Evolutionary conservation across 2,113 vertebrate genomes (phyloP).

Genomic region (Phalacrocorax aristotelis): DNA sequence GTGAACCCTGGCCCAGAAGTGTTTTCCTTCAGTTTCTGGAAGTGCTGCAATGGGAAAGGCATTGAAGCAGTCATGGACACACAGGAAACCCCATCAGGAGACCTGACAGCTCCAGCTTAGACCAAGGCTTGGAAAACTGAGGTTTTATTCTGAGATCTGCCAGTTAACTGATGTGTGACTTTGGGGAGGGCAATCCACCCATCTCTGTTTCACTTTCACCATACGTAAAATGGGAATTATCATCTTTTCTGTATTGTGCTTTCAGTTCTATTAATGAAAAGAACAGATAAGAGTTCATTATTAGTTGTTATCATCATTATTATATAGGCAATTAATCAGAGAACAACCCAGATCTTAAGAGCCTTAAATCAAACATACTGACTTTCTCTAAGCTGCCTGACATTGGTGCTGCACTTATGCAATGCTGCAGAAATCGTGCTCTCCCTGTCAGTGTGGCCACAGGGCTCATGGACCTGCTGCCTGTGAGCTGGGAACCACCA

Average conservation of each 20-base stretch:
- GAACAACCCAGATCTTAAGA: not conserved
- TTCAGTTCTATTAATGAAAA: not conserved
- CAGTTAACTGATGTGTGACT: not conserved
- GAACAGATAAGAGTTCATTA: not conserved
- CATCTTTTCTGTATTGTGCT: not conserved
- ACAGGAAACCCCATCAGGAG: not conserved
- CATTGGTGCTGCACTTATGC: not conserved
- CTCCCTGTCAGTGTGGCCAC: not conserved
- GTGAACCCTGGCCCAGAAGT: not conserved
- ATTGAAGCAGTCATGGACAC: not conserved
- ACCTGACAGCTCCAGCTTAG: not conserved
- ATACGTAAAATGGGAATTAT: not conserved
- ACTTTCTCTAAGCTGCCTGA: not conserved
- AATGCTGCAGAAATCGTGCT: not conserved
- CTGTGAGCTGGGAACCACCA: not conserved
- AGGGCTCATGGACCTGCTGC: not conserved
- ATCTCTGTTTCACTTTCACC: not conserved
- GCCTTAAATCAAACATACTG: not conserved
- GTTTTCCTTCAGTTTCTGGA: not conserved
- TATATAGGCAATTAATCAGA: not conserved
- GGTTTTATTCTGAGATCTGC: not conserved
- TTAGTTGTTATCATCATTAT: not conserved
- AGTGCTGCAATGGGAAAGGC: not conserved
- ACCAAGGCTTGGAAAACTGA: not conserved
- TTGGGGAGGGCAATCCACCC: not conserved